Base-by-base conservation (phyloP, 2,888 invertebrate genomes). In the Aromia moschata region DNA sequence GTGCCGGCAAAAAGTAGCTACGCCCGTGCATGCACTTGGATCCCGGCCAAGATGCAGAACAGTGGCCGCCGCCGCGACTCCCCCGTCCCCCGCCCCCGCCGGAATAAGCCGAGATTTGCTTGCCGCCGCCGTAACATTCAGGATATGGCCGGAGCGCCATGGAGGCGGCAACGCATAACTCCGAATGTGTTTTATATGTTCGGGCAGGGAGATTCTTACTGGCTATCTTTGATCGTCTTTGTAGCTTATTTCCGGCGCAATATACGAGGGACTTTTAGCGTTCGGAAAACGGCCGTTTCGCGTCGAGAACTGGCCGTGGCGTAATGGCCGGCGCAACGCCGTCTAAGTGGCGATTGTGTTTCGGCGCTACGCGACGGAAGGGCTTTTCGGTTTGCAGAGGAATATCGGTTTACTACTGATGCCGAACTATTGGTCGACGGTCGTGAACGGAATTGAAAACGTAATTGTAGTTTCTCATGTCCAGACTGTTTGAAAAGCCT, bases 191-290 rank as follows among this genome's bases (percentile, higher is more conserved):
- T 67, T 65, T 62, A 67, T 68, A 38, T 58, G 52, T 52, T 52
- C 41, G 52, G 49, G 30, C 52, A 44, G 40, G 16, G 54, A 58
- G 58, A 46, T 60, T 58, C 58, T 38, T 57, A 45, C 57, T 59
- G 66, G 64, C 68, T 64, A 68, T 69, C 69, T 69, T 56, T 68
- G 69, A 69, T 68, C 66, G 69, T 69, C 69, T 69, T 68, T 68
- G 68, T 68, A 65, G 69, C 64, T 69, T 64, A 69, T 68, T 68
- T 68, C 67, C 69, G 65, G 63, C 55, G 59, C 59, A 66, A 62
- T 62, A 58, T 66, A 64, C 58, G 67, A 51, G 56, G 30, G 56
- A 53, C 61, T 54, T 54, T 60, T 67, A 51, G 61, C 58, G 63
- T 64, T 59, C n/a, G 61, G 61, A 64, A 65, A 60, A 60, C 37